A percentile compares a stretch with the other conserved stretches of the same genome.
phyloP scores from a whole-genome alignment of 2,888 invertebrate genomes.

The Tetrapedia diversipes region DNA sequence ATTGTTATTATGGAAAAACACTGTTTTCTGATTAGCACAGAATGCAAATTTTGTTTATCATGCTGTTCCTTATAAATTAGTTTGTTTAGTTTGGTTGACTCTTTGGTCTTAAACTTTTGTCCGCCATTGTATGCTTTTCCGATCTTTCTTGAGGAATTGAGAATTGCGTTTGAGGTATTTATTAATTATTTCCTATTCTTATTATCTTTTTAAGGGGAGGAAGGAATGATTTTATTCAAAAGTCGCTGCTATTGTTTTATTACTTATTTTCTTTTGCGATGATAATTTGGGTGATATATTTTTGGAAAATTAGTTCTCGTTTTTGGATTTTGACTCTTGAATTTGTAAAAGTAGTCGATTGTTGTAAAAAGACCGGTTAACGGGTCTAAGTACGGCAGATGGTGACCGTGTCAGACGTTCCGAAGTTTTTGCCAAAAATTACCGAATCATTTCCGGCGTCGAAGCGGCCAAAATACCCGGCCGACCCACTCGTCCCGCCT shows the following conservation, averaged over 20 bases:
- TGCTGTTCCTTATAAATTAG: too few relatives aligned
- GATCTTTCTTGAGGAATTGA: too few relatives aligned
- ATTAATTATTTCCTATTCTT: too few relatives aligned
- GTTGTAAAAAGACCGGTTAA: not conserved
- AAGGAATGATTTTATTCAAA: too few relatives aligned
- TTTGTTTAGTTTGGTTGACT: too few relatives aligned
- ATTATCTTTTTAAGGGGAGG: too few relatives aligned
- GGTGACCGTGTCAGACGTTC: conserved; percentile 41
- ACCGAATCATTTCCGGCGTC: conserved; percentile 56
- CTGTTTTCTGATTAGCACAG: too few relatives aligned
- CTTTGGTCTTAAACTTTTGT: too few relatives aligned
- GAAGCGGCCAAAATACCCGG: conserved; percentile 45
- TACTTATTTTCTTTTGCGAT: not conserved
- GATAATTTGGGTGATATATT: not conserved
- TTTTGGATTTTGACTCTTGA: not conserved
- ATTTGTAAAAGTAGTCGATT: conserved; percentile 31
- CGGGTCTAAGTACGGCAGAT: conserved; percentile 37
- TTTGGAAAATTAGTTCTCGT: not conserved
- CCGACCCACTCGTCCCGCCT: conserved; percentile 51
- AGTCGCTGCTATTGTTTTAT: not conserved
- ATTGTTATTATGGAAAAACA: too few relatives aligned
- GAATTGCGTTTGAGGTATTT: too few relatives aligned
- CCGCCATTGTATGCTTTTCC: too few relatives aligned
- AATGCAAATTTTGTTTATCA: too few relatives aligned
- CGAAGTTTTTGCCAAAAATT: conserved; percentile 41